Percentiles rank a stretch among this genome's conserved stretches.
Conservation (phyloP, 2,113 vertebrate genomes). For the Diglossa brunneiventris region DNA sequence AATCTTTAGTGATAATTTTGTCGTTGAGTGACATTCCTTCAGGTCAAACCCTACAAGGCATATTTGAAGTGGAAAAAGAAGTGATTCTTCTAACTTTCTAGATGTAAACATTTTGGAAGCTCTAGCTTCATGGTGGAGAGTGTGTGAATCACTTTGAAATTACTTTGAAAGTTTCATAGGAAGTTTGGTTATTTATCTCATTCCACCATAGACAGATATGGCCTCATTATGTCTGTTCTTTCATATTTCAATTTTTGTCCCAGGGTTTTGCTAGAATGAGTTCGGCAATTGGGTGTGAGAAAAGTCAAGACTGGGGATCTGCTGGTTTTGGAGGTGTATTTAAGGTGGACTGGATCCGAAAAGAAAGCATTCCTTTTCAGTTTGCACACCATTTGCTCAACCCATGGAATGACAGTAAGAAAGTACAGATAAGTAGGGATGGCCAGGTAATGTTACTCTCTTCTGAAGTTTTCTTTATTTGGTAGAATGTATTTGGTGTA, state of each 20-base stretch:
- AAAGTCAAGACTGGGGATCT: slow-evolving; percentile 88
- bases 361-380: slow-evolving; percentile 86
- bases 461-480: background rate
- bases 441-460: slow-evolving; percentile 80
- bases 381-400: slow-evolving; percentile 86
- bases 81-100: background rate
- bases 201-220: rapidly evolving
- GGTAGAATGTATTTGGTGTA: background rate
- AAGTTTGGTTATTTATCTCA: background rate
- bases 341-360: slow-evolving; percentile 88
- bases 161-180: background rate
- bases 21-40: background rate
- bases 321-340: slow-evolving; percentile 86
- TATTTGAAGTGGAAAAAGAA: background rate
- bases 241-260: background rate
- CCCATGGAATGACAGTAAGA: slow-evolving; percentile 92
- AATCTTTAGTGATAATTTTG: background rate
- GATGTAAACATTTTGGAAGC: background rate
- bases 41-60: background rate
- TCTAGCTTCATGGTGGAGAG: background rate
- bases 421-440: slow-evolving; percentile 92
- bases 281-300: slow-evolving; percentile 82
- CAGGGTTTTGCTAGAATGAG: slow-evolving; percentile 92
- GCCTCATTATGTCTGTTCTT: background rate
- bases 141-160: background rate